Conservation (phyloP, 2,888 invertebrate genomes). For the Aspidiotus rigidus region DNA sequence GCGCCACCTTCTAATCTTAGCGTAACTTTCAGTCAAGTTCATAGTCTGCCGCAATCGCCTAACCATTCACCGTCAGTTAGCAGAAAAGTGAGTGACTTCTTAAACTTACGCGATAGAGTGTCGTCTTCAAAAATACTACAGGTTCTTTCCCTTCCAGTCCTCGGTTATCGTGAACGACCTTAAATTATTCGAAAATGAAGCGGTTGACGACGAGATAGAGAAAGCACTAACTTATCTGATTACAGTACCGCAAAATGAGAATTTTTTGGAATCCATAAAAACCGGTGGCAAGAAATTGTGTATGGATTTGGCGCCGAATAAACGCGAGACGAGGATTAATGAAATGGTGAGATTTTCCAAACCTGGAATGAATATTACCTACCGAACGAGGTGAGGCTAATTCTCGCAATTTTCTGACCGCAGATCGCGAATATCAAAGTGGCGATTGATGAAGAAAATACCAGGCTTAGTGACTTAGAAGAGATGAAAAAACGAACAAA, state of each 20-base stretch:
- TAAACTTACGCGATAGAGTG: neutral
- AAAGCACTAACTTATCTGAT: slow-evolving; percentile 27
- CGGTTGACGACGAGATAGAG: slow-evolving; percentile 24
- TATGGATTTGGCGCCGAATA: slow-evolving; percentile 56
- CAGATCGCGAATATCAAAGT: slow-evolving; percentile 66
- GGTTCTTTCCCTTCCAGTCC: slow-evolving; percentile 16
- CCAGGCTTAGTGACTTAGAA: slow-evolving; percentile 47
- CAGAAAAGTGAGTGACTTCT: slow-evolving; percentile 45
- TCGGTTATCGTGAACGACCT: slow-evolving; percentile 18
- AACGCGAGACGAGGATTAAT: slow-evolving; percentile 69
- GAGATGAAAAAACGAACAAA: slow-evolving; percentile 44
- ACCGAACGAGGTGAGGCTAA: too few relatives aligned
- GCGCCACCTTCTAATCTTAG: slow-evolving; percentile 51
- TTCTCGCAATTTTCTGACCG: slow-evolving; percentile 35
- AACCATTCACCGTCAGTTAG: slow-evolving; percentile 55
- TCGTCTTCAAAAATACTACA: neutral
- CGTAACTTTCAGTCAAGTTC: slow-evolving; percentile 44
- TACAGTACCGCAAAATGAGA: slow-evolving; percentile 53
- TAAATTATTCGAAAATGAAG: slow-evolving; percentile 27
- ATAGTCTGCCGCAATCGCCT: slow-evolving; percentile 64
- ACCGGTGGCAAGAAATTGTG: slow-evolving; percentile 77
- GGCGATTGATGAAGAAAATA: slow-evolving; percentile 61
- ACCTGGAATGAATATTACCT: too few relatives aligned
- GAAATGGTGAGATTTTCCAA: slow-evolving; percentile 57
- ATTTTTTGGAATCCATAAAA: slow-evolving; percentile 79